A percentile compares a stretch with the other conserved stretches of the same genome.
Evolutionary conservation across 2,113 vertebrate species (phyloP).

Genomic region (Myxocyprinus asiaticus): DNA sequence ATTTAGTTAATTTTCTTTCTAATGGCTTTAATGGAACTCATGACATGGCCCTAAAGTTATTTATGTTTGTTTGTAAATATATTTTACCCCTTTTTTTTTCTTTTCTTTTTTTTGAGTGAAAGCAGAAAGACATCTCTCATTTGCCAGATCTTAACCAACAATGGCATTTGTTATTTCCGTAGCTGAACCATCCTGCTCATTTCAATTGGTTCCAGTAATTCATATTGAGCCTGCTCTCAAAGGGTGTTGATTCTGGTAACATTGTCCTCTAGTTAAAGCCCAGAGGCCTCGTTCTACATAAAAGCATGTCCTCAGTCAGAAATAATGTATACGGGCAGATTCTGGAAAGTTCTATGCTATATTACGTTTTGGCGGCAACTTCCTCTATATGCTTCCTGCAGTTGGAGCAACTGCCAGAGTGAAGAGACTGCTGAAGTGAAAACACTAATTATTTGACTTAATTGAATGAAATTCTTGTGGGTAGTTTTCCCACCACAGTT

Average conservation of each 20-base stretch:
- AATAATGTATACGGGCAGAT: constrained; percentile 17
- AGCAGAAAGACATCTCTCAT: background rate
- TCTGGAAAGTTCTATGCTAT: constrained; percentile 14
- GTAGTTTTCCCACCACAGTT: constrained; percentile 40
- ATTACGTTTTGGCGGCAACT: background rate
- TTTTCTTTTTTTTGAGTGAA: background rate
- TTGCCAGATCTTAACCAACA: background rate
- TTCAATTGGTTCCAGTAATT: background rate
- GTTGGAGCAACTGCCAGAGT: background rate
- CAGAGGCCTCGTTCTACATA: background rate
- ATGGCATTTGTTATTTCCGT: too few species aligned
- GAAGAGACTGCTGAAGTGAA: constrained; percentile 17
- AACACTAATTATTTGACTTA: constrained; percentile 48
- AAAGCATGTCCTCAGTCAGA: constrained; percentile 1
- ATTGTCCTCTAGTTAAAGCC: constrained; percentile 13
- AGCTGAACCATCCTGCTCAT: background rate
- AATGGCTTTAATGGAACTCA: constrained; percentile 25
- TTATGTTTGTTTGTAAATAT: constrained; percentile 55
- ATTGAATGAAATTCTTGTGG: constrained; percentile 14
- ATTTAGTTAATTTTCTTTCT: constrained; percentile 49
- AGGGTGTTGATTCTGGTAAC: background rate
- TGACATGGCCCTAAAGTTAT: constrained; percentile 47
- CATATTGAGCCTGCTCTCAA: background rate
- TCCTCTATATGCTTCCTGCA: background rate
- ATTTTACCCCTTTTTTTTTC: constrained; percentile 45